phyloP scores from a whole-genome alignment of 2,888 invertebrate genomes.

The Serripes groenlandicus region DNA sequence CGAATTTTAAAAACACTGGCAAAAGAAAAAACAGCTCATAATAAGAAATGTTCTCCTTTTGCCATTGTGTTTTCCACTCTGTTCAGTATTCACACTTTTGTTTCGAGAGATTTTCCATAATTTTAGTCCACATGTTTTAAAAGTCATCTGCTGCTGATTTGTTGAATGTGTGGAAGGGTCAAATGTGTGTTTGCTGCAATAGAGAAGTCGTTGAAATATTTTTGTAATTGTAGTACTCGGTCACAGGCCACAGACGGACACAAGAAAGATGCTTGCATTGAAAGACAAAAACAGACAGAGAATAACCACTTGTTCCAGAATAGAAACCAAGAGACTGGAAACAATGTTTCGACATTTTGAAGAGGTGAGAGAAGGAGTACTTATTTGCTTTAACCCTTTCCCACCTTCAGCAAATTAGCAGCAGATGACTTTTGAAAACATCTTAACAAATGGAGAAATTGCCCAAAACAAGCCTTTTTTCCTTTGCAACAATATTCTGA shows the following conservation, averaged over 20 bases:
- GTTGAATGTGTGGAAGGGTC: slow-evolving; percentile 88
- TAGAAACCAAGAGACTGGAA: slow-evolving; percentile 76
- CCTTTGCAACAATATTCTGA: neutral
- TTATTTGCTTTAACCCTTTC: slow-evolving; percentile 4
- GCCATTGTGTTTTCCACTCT: too few species aligned
- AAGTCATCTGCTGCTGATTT: neutral
- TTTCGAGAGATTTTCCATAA: too few species aligned
- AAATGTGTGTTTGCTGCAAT: neutral
- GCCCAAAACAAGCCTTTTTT: slow-evolving; percentile 1
- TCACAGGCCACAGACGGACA: slow-evolving; percentile 86
- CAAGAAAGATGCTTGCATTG: slow-evolving; percentile 86
- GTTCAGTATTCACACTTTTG: too few species aligned
- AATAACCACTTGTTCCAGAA: slow-evolving; percentile 87
- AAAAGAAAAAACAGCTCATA: too few species aligned
- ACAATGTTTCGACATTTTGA: slow-evolving; percentile 81
- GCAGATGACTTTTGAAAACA: slow-evolving; percentile 5
- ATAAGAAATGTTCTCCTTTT: too few species aligned
- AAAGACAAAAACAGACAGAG: slow-evolving; percentile 87
- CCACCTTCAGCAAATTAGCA: neutral
- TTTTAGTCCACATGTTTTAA: neutral
- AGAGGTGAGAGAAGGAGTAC: slow-evolving; percentile 72
- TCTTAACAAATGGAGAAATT: slow-evolving; percentile 3
- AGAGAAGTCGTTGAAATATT: neutral
- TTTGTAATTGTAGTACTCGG: slow-evolving; percentile 89
- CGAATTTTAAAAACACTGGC: too few species aligned